phyloP scores from a whole-genome alignment of 2,797 vertebrate species.

The Myotis pilosus region DNA sequence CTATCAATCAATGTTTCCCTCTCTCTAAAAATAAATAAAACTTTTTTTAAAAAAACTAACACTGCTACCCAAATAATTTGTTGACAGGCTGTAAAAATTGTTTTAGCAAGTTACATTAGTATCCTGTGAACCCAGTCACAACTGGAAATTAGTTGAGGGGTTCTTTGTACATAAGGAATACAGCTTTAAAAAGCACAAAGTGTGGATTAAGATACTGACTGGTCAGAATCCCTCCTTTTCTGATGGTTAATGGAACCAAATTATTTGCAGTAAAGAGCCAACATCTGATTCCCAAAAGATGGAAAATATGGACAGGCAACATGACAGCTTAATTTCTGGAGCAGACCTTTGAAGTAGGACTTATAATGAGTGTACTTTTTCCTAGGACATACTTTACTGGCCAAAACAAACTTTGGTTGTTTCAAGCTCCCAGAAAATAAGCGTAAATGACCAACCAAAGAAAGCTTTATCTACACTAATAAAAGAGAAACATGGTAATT shows the following conservation, averaged over 20 bases:
- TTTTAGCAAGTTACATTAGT: background rate
- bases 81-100: background rate
- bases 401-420: background rate
- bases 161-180: background rate
- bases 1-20: background rate
- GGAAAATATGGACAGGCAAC: background rate
- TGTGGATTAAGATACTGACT: background rate
- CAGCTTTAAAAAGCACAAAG: background rate
- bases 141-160: background rate
- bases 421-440: slow-evolving; percentile 30
- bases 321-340: background rate
- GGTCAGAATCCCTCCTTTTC: background rate
- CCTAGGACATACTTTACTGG: background rate
- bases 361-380: background rate
- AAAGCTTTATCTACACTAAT: too few relatives aligned
- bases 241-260: background rate
- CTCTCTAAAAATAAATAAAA: background rate
- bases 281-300: background rate
- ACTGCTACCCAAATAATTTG: background rate
- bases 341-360: background rate
- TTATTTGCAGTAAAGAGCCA: background rate
- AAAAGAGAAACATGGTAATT: too few relatives aligned
- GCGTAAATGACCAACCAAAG: background rate
- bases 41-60: background rate
- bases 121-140: slow-evolving; percentile 5